phyloP scores from a whole-genome alignment of 2,797 vertebrate species.

The Margarornis squamiger region DNA sequence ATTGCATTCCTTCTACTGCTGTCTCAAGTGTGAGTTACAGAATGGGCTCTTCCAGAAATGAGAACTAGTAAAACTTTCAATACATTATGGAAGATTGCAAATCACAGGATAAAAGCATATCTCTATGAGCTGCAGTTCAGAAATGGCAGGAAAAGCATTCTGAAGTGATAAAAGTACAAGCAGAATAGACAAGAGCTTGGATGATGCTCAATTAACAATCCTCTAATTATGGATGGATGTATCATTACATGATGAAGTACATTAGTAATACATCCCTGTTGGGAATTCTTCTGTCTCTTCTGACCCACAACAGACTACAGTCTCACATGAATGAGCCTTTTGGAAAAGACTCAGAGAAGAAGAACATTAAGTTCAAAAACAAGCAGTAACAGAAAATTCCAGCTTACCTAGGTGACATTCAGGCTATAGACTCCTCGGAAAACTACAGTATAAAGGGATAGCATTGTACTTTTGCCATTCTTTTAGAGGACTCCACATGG shows the following conservation, averaged over 20 bases:
- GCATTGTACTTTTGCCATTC: slow-evolving; percentile 51
- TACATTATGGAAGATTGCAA: slow-evolving; percentile 21
- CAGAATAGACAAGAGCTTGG: slow-evolving; percentile 38
- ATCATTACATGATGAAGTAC: slow-evolving; percentile 52
- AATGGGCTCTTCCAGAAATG: slow-evolving; percentile 17
- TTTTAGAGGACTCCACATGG: slow-evolving; percentile 11
- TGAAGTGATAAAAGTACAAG: slow-evolving; percentile 42
- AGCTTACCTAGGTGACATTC: slow-evolving; percentile 63
- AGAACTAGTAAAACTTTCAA: slow-evolving; percentile 7
- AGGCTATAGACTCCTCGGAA: slow-evolving; percentile 58
- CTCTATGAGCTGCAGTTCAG: slow-evolving; percentile 14
- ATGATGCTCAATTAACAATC: slow-evolving; percentile 48
- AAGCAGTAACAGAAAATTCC: slow-evolving; percentile 53
- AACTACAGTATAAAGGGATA: slow-evolving; percentile 67
- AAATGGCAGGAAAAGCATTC: slow-evolving; percentile 33
- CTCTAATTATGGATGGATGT: slow-evolving; percentile 57
- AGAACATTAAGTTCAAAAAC: slow-evolving; percentile 41
- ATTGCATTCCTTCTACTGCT: neutral
- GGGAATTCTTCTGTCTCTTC: slow-evolving; percentile 40
- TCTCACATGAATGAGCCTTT: slow-evolving; percentile 49
- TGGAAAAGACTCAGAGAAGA: slow-evolving; percentile 24
- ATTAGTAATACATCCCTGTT: slow-evolving; percentile 56
- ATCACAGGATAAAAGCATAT: neutral
- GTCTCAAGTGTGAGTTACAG: neutral
- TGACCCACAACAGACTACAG: slow-evolving; percentile 39